A percentile compares a stretch with the other conserved stretches of the same genome.
These are phyloP conservation scores for Adrianichthys oophorus DNA, from an alignment of 2,797 vertebrate species.

Conservation along the genomic window DNA sequence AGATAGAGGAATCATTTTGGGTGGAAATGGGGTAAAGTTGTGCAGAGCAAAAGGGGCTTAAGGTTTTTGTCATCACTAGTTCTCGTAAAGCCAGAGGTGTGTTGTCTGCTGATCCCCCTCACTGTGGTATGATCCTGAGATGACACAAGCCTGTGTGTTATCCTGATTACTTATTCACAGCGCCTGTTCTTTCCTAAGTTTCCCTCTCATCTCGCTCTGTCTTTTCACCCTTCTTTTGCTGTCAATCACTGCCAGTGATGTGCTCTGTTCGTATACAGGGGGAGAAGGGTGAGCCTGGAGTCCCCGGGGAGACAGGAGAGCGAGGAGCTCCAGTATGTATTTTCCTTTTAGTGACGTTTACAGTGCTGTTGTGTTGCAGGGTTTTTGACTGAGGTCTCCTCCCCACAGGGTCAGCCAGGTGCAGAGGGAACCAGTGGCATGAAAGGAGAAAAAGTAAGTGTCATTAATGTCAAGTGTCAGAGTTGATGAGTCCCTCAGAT, in stretches of 20 bases:
- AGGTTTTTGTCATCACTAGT: constrained; percentile 26
- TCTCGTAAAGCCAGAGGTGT: constrained; percentile 16
- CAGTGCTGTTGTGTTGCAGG: constrained; percentile 41
- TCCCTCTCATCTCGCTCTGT: constrained; percentile 26
- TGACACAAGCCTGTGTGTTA: constrained; percentile 7
- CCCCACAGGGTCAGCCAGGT: constrained; percentile 78
- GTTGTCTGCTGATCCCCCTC: background rate
- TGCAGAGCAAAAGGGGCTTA: constrained; percentile 60
- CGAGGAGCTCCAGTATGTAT: constrained; percentile 85
- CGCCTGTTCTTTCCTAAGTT: constrained; percentile 17
- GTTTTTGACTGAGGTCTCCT: constrained; percentile 67
- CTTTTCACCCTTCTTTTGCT: constrained; percentile 21
- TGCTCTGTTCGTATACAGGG: constrained; percentile 72
- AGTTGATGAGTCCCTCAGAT: constrained; percentile 38
- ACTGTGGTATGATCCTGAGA: constrained; percentile 9
- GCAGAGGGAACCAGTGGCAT: constrained; percentile 63
- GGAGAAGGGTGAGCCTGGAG: constrained; percentile 74
- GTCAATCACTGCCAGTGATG: constrained; percentile 57
- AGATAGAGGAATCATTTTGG: constrained; percentile 46
- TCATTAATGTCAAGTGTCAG: constrained; percentile 61
- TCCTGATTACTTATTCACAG: constrained; percentile 36
- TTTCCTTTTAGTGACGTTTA: constrained; percentile 62
- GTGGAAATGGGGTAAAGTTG: constrained; percentile 35
- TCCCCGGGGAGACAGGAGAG: constrained; percentile 80
- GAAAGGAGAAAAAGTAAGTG: constrained; percentile 87